Evolutionary conservation across 1,140 invertebrate species (phyloP).

Genomic region (Drosophila parabipectinata): DNA sequence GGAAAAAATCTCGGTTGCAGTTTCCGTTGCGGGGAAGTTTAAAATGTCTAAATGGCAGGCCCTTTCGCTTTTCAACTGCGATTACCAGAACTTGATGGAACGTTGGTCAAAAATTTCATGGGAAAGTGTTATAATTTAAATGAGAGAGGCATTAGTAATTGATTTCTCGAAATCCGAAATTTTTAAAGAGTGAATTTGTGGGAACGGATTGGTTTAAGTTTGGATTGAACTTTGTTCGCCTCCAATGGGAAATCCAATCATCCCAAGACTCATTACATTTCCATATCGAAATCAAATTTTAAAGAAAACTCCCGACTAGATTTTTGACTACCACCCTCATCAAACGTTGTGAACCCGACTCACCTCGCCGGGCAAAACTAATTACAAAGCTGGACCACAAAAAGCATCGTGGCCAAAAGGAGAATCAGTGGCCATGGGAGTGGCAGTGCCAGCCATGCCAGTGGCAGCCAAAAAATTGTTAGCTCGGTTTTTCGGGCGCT

Average conservation of each 20-base stretch:
- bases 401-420: constrained; percentile 62
- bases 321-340: constrained; percentile 20
- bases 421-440: constrained; percentile 29
- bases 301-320: constrained; percentile 9
- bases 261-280: constrained; percentile 20
- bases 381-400: constrained; percentile 73
- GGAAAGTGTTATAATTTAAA: constrained; percentile 80
- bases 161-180: constrained; percentile 34
- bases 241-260: constrained; percentile 6
- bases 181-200: constrained; percentile 8
- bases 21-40: constrained; percentile 42
- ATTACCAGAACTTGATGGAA: constrained; percentile 60
- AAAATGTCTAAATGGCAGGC: constrained; percentile 55
- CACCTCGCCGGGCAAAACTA: constrained; percentile 64
- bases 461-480: constrained; percentile 27
- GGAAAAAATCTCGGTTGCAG: constrained; percentile 58
- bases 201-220: constrained; percentile 17
- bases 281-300: constrained; percentile 20
- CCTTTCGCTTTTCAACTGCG: constrained; percentile 72
- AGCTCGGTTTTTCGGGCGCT: constrained; percentile 33
- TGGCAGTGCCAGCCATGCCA: constrained; percentile 14
- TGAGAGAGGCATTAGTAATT: constrained; percentile 58
- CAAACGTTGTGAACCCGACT: constrained; percentile 37
- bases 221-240: background rate
- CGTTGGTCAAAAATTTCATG: constrained; percentile 60